Conservation (phyloP, 2,888 invertebrate species). For the Trilocha varians region DNA sequence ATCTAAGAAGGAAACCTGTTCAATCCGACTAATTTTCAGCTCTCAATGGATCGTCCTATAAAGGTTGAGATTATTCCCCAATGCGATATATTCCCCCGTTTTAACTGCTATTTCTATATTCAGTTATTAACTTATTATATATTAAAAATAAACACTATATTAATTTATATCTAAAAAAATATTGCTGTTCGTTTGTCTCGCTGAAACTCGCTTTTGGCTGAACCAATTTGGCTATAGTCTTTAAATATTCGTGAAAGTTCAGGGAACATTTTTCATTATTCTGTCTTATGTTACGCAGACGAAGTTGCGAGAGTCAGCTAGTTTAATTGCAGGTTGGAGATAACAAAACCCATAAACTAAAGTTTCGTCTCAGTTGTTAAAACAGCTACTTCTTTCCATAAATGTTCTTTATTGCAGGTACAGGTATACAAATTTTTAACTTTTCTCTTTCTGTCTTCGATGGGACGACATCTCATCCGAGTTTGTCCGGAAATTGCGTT, state of each 20-base stretch:
- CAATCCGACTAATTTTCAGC: constrained; percentile 32
- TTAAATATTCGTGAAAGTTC: no score
- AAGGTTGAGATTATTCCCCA: background rate
- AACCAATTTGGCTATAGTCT: no score
- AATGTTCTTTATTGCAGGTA: constrained; percentile 10
- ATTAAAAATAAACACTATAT: background rate
- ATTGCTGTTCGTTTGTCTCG: no score
- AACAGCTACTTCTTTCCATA: background rate
- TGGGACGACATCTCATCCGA: constrained; percentile 29
- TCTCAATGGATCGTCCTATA: constrained; percentile 17
- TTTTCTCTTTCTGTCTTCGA: constrained; percentile 16
- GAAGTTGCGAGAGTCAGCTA: no score
- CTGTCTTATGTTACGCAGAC: no score
- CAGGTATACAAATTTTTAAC: constrained; percentile 24
- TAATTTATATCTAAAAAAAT: no score
- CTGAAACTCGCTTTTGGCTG: no score
- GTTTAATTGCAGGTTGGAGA: no score
- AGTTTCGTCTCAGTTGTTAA: no score
- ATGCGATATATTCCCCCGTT: background rate
- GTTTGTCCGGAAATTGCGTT: constrained; percentile 54
- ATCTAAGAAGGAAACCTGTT: constrained; percentile 26
- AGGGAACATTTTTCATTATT: no score
- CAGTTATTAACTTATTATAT: background rate
- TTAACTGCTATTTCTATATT: background rate
- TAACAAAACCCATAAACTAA: no score